Evolutionary conservation across 64 coral and sea anemone species (phyloP).

Genomic region (Montipora cactus): DNA sequence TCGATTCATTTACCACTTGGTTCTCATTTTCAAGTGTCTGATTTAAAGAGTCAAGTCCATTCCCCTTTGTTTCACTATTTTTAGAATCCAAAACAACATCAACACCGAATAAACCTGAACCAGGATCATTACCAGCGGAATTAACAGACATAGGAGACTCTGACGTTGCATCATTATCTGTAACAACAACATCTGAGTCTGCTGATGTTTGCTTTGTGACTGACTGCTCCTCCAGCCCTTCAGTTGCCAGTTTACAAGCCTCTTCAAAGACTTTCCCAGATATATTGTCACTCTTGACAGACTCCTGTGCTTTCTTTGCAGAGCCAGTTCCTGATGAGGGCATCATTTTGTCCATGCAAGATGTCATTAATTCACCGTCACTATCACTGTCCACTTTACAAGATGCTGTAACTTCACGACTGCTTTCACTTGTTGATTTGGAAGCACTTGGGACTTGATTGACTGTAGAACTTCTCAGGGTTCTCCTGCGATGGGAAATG

Average conservation of each 20-base stretch:
- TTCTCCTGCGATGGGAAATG: neutral
- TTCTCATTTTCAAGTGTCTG: neutral
- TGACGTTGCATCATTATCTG: neutral
- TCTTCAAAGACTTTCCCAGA: neutral
- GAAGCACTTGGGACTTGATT: neutral
- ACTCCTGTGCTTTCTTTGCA: neutral
- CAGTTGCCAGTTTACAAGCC: neutral
- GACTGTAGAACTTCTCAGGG: neutral
- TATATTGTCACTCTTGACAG: neutral
- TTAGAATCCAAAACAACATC: constrained; percentile 12
- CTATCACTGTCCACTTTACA: constrained; percentile 49
- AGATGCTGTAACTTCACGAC: neutral
- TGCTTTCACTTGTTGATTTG: neutral
- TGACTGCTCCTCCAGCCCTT: neutral
- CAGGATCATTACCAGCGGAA: neutral
- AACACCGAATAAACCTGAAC: neutral
- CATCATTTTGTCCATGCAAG: neutral
- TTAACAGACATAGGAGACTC: neutral
- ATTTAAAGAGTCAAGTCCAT: neutral
- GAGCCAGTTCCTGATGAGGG: neutral
- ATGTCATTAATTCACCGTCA: neutral
- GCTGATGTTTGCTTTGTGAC: neutral
- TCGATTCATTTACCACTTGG: neutral
- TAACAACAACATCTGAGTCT: neutral
- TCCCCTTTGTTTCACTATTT: neutral